Percentiles rank a stretch among this genome's conserved stretches.
These are phyloP conservation scores for Glyphotaelius pellucidus DNA, from an alignment of 2,888 invertebrate species.

Conservation along the genomic window DNA sequence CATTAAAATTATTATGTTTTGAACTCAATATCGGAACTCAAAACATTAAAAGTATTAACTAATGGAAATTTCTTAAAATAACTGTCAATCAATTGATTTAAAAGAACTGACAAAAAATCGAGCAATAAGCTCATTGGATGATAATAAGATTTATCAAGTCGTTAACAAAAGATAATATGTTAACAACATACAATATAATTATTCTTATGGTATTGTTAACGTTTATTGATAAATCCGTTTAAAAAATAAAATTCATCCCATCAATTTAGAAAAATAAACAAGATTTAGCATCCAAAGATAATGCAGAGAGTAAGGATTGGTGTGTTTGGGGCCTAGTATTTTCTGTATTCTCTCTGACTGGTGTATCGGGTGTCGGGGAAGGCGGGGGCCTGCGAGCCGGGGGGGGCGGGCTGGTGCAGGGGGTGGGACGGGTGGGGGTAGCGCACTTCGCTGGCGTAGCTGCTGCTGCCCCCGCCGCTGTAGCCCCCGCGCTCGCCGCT, in stretches of 20 bases:
- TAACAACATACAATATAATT: neutral
- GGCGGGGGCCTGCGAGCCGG: slow-evolving; percentile 50
- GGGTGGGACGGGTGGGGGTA: slow-evolving; percentile 19
- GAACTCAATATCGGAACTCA: too few relatives aligned
- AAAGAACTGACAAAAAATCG: neutral
- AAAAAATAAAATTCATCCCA: neutral
- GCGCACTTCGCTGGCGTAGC: slow-evolving; percentile 49
- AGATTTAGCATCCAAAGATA: neutral
- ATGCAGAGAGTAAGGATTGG: neutral
- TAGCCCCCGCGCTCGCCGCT: neutral
- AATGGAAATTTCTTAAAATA: slow-evolving; percentile 30
- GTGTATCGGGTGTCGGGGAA: slow-evolving; percentile 51
- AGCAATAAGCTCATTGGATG: neutral
- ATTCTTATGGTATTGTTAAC: neutral
- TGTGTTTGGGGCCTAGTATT: neutral
- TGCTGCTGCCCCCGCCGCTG: slow-evolving; percentile 46
- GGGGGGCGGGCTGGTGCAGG: slow-evolving; percentile 62
- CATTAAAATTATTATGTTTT: too few relatives aligned
- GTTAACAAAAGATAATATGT: neutral
- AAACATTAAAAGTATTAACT: neutral
- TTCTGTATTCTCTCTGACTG: slow-evolving; percentile 49
- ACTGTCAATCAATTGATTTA: slow-evolving; percentile 1
- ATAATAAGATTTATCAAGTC: neutral
- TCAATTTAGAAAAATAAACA: neutral
- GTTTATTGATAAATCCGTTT: neutral